Conservation (phyloP, 2,797 vertebrate species). For the Intellagama lesueurii region DNA sequence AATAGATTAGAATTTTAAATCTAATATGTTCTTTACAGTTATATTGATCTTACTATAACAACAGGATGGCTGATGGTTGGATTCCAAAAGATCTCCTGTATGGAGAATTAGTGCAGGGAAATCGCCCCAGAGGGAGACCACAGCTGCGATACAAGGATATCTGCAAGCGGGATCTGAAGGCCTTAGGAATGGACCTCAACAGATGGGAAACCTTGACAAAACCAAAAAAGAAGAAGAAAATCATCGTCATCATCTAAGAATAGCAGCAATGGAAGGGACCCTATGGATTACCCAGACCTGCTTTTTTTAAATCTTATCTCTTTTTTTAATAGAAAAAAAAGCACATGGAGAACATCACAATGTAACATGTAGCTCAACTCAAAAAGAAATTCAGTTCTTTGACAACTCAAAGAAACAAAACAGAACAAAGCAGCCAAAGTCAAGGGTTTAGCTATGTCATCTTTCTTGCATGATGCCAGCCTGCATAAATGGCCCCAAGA, state of each 20-base stretch:
- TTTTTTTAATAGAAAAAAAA: neutral
- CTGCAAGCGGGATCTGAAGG: too few relatives aligned
- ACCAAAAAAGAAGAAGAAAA: constrained; percentile 15
- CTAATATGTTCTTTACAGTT: neutral
- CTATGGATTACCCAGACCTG: neutral
- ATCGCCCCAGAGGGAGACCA: too few relatives aligned
- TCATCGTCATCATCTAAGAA: neutral
- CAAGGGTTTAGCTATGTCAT: constrained; percentile 11
- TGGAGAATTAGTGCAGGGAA: too few relatives aligned
- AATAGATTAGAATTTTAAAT: neutral
- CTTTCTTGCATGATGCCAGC: constrained; percentile 33
- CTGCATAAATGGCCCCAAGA: constrained; percentile 47
- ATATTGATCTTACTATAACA: neutral
- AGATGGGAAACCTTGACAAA: too few relatives aligned
- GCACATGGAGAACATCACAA: constrained; percentile 20
- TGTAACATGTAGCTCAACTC: constrained; percentile 23
- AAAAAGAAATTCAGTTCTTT: constrained; percentile 17
- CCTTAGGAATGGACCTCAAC: too few relatives aligned
- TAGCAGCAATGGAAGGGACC: too few relatives aligned
- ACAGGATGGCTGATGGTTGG: too few relatives aligned
- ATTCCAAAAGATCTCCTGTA: too few relatives aligned
- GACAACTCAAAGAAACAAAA: constrained; percentile 5
- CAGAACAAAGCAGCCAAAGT: constrained; percentile 31
- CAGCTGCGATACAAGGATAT: too few relatives aligned
- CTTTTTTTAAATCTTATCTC: neutral